A percentile compares a stretch with the other conserved stretches of the same genome.
phyloP scores from a whole-genome alignment of 2,797 vertebrate genomes.

The Hippopotamyrus pictus region DNA sequence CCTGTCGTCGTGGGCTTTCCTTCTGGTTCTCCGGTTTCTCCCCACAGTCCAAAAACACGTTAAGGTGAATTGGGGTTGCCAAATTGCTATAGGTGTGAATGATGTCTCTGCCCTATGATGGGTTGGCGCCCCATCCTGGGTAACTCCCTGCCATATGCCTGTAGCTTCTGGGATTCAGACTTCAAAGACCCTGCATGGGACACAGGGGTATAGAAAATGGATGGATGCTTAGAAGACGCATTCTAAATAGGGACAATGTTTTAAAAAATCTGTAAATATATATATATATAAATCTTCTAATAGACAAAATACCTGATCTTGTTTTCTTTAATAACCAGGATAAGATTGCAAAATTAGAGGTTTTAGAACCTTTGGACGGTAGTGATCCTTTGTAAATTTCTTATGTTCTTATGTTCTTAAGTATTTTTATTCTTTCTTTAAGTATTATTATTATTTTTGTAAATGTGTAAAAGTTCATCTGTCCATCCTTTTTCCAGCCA shows the following conservation, averaged over 20 bases:
- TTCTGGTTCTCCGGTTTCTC: not conserved
- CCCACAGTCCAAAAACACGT: not conserved
- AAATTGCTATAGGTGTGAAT: not conserved
- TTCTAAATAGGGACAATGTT: not conserved
- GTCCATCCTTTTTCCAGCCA: too few relatives aligned
- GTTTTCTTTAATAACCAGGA: too few relatives aligned
- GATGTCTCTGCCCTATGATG: not conserved
- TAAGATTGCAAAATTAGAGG: too few relatives aligned
- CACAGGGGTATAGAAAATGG: not conserved
- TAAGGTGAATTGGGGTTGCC: not conserved
- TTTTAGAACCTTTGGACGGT: too few relatives aligned
- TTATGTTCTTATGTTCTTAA: too few relatives aligned
- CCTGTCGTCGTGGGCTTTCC: not conserved
- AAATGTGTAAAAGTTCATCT: too few relatives aligned
- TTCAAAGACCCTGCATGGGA: not conserved
- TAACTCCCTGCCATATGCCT: not conserved
- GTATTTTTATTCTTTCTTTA: too few relatives aligned
- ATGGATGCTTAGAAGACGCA: not conserved
- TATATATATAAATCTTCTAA: not conserved
- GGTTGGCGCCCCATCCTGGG: not conserved
- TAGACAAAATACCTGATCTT: not conserved
- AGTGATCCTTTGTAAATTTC: too few relatives aligned
- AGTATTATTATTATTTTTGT: too few relatives aligned
- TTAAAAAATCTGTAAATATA: not conserved
- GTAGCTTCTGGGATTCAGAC: not conserved